Conservation (phyloP, 2,888 invertebrate genomes). For the Oscheius onirici region DNA sequence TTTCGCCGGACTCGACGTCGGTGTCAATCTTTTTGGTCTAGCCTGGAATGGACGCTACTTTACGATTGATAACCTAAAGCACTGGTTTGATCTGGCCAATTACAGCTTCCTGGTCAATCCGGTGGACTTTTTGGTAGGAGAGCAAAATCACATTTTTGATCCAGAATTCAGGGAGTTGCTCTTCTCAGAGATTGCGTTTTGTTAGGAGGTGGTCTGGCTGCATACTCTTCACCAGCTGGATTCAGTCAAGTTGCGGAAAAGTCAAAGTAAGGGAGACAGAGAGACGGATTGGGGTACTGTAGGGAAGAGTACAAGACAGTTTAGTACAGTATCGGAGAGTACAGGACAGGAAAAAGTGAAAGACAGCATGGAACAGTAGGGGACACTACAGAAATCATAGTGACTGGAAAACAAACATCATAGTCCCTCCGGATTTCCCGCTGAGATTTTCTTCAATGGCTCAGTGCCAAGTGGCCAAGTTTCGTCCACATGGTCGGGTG, state of each 20-base stretch:
- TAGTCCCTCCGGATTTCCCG: too few relatives aligned
- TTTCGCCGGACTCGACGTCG: conserved; percentile 56
- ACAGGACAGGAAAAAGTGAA: too few relatives aligned
- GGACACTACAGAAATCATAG: too few relatives aligned
- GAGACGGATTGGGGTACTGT: background rate
- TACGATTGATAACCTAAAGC: conserved; percentile 63
- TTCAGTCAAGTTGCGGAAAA: conserved; percentile 61
- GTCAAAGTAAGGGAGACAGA: conserved; percentile 33
- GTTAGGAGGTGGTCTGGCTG: conserved; percentile 67
- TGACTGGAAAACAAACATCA: too few relatives aligned
- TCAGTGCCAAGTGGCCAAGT: too few relatives aligned
- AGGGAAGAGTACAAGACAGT: too few relatives aligned
- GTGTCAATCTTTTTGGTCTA: conserved; percentile 49
- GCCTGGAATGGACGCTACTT: conserved; percentile 60
- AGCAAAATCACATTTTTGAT: too few relatives aligned
- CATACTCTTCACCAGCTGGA: conserved; percentile 64
- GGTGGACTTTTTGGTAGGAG: conserved; percentile 68
- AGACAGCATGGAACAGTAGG: too few relatives aligned
- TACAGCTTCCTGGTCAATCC: conserved; percentile 67
- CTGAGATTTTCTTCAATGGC: too few relatives aligned
- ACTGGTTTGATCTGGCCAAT: conserved; percentile 67
- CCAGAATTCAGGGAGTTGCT: conserved; percentile 63
- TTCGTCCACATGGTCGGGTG: too few relatives aligned
- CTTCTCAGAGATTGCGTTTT: conserved; percentile 63
- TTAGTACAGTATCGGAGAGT: too few relatives aligned